Conservation (phyloP, 1,140 invertebrate species). For the Aphis gossypii region DNA sequence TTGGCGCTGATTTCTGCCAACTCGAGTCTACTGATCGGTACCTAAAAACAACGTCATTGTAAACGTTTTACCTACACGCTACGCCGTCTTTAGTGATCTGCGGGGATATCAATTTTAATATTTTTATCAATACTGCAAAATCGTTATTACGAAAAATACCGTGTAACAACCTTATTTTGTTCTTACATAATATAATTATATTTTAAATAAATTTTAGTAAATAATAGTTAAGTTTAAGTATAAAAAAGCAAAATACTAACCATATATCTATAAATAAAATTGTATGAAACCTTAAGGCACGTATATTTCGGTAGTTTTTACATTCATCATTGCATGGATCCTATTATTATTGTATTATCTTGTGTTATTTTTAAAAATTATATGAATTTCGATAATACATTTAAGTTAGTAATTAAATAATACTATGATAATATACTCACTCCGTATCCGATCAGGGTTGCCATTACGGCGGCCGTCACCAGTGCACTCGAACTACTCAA, state of each 20-base stretch:
- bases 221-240: background rate
- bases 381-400: background rate
- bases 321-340: background rate
- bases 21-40: conserved; percentile 73
- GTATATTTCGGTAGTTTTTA: background rate
- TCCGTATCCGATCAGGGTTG: conserved; percentile 37
- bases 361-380: background rate
- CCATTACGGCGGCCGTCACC: conserved; percentile 84
- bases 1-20: conserved; percentile 86
- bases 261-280: too few relatives aligned
- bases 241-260: background rate
- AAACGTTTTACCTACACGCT: background rate
- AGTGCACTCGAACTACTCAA: conserved; percentile 97
- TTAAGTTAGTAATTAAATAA: background rate
- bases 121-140: background rate
- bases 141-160: background rate
- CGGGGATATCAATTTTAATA: background rate
- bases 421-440: background rate
- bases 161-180: background rate
- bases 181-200: background rate
- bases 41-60: conserved; percentile 63
- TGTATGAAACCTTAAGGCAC: background rate
- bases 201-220: background rate
- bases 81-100: background rate
- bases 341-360: background rate